Conservation (phyloP, 2,797 vertebrate species). For the Amphiprion clarkii region DNA sequence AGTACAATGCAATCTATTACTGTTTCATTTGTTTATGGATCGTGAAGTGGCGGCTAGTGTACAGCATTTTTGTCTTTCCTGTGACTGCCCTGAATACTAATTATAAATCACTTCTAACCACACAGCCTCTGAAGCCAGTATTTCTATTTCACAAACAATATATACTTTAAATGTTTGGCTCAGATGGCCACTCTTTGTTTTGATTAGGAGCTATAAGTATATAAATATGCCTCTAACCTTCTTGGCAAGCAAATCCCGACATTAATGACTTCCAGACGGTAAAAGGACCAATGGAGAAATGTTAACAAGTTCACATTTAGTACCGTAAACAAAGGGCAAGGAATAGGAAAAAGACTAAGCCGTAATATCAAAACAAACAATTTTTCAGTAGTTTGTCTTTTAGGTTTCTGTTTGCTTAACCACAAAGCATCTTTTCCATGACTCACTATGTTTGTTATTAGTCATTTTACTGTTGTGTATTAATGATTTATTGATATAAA, state of each 20-base stretch:
- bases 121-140: constrained; percentile 47
- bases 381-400: constrained; percentile 30
- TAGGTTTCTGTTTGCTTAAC: constrained; percentile 28
- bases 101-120: constrained; percentile 34
- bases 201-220: constrained; percentile 74
- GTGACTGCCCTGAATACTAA: constrained; percentile 43
- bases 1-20: constrained; percentile 32
- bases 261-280: constrained; percentile 81
- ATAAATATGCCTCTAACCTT: constrained; percentile 80
- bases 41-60: constrained; percentile 36
- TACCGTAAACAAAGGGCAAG: constrained; percentile 67
- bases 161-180: constrained; percentile 71
- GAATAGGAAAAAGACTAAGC: constrained; percentile 48
- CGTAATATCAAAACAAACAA: constrained; percentile 57
- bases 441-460: constrained; percentile 30
- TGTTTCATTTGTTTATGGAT: constrained; percentile 46
- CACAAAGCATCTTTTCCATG: constrained; percentile 18
- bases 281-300: constrained; percentile 68
- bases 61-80: constrained; percentile 44
- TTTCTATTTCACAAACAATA: constrained; percentile 75
- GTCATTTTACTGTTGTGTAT: constrained; percentile 31
- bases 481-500: constrained; percentile 33
- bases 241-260: constrained; percentile 66
- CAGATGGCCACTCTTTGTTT: constrained; percentile 62
- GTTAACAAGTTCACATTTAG: constrained; percentile 74